Percentiles rank a stretch among this genome's conserved stretches.
Conservation (phyloP, 2,888 invertebrate species). For the Mythimna albipuncta region DNA sequence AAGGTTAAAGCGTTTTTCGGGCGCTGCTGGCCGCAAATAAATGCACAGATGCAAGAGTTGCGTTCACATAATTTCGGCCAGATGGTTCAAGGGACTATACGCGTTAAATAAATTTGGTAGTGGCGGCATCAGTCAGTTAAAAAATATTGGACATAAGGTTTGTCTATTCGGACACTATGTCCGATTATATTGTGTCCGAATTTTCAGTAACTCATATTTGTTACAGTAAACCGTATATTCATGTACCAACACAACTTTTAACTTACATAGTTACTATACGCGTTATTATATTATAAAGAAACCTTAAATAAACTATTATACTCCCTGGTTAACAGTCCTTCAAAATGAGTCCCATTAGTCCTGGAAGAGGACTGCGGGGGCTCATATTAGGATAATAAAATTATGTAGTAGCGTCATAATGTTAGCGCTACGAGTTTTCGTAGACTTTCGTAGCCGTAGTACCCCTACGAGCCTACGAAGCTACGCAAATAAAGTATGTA, state of each 20-base stretch:
- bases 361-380: slow-evolving; percentile 22
- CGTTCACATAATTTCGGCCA: too few species aligned
- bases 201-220: too few species aligned
- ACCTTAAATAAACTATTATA: slow-evolving; percentile 32
- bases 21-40: too few species aligned
- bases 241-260: background rate
- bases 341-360: slow-evolving; percentile 29
- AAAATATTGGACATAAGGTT: too few species aligned
- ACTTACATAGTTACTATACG: background rate
- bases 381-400: slow-evolving; percentile 30
- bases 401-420: slow-evolving; percentile 37
- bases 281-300: slow-evolving; percentile 10
- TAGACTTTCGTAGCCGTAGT: slow-evolving; percentile 27
- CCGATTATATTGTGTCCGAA: too few species aligned
- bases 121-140: too few species aligned
- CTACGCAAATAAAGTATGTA: background rate
- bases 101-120: too few species aligned
- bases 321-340: slow-evolving; percentile 20
- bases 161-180: too few species aligned
- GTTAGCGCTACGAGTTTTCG: slow-evolving; percentile 22
- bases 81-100: too few species aligned
- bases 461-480: background rate
- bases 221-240: background rate
- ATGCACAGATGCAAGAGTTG: too few species aligned
- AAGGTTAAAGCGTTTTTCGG: too few species aligned